A percentile compares a stretch with the other conserved stretches of the same genome.
Conservation (phyloP, 2,113 vertebrate species). For the Oncorhynchus nerka region DNA sequence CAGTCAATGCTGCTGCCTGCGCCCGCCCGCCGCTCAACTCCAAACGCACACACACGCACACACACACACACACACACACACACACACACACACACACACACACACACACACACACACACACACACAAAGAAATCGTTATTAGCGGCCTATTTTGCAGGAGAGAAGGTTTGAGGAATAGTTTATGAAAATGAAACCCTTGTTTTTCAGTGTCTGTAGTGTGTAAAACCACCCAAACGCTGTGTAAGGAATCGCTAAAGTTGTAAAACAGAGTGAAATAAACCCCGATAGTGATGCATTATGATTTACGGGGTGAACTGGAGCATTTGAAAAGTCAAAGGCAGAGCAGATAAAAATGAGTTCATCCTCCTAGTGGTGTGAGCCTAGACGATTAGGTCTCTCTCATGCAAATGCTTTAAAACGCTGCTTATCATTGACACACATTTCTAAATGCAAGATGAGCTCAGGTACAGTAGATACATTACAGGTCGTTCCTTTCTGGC, state of each 20-base stretch:
- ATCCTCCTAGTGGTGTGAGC: slow-evolving; percentile 64
- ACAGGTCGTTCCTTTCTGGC: slow-evolving; percentile 59
- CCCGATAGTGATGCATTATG: slow-evolving; percentile 64
- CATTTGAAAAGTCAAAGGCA: slow-evolving; percentile 66
- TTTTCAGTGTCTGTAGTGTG: slow-evolving; percentile 39
- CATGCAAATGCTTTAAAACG: slow-evolving; percentile 70
- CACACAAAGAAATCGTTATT: no score
- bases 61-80: no score
- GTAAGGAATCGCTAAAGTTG: slow-evolving; percentile 61
- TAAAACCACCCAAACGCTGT: slow-evolving; percentile 21
- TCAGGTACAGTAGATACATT: slow-evolving; percentile 48
- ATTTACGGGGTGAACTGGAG: slow-evolving; percentile 67
- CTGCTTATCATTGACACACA: slow-evolving; percentile 66
- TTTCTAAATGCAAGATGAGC: slow-evolving; percentile 67
- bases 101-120: no score
- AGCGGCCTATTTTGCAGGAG: neutral
- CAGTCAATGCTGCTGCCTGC: slow-evolving; percentile 45
- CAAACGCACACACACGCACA: slow-evolving; percentile 15
- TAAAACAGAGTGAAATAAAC: slow-evolving; percentile 47
- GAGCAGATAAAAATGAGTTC: slow-evolving; percentile 71
- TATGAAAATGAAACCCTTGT: slow-evolving; percentile 42
- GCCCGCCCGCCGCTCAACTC: slow-evolving; percentile 22
- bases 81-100: neutral
- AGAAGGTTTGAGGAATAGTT: neutral
- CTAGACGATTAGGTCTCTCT: slow-evolving; percentile 65